Percentiles rank a stretch among this genome's conserved stretches.
These are phyloP conservation scores for Andinoacara biseriatus DNA, from an alignment of 2,113 vertebrate species.

Conservation along the genomic window DNA sequence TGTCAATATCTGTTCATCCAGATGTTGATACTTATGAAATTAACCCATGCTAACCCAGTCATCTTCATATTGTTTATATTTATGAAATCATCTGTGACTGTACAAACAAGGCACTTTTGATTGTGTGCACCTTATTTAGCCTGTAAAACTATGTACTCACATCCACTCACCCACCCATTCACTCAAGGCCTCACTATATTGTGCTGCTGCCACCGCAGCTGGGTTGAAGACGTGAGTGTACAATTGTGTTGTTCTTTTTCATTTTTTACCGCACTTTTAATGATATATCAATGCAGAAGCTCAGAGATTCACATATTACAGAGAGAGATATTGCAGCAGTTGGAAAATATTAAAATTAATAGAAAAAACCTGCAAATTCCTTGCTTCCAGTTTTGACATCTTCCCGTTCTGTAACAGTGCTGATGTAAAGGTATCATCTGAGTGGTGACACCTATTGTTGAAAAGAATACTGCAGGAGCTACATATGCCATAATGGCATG, in stretches of 20 bases:
- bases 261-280: no score
- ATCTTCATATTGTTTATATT: not conserved
- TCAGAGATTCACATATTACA: no score
- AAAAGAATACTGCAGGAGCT: not conserved
- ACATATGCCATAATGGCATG: not conserved
- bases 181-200: not conserved
- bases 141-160: not conserved
- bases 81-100: not conserved
- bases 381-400: no score
- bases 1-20: constrained; percentile 2
- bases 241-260: no score
- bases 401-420: not conserved
- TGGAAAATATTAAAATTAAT: no score
- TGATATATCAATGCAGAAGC: no score
- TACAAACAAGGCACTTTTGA: not conserved
- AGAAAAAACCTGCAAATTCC: no score
- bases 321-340: no score
- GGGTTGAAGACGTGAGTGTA: no score
- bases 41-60: constrained; percentile 18
- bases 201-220: not conserved
- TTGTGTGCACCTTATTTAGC: not conserved
- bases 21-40: constrained; percentile 6
- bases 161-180: not conserved
- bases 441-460: not conserved
- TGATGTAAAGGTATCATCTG: not conserved